Conservation (phyloP, 2,888 invertebrate species). For the Tenthredo mesomela region DNA sequence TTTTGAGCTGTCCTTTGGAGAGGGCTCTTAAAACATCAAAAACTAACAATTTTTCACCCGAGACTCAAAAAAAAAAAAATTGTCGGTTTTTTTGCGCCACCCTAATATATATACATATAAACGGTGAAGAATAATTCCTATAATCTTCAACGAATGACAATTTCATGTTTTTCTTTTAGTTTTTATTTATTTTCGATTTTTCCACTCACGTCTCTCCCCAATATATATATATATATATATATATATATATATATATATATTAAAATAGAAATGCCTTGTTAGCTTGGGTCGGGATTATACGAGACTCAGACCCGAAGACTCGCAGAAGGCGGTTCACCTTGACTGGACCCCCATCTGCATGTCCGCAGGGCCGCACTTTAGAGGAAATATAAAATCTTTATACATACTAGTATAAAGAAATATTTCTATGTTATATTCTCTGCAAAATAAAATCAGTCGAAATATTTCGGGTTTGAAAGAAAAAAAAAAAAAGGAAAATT, state of each 20-base stretch:
- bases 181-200: not conserved
- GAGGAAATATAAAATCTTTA: not conserved
- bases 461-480: too few species aligned
- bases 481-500: too few species aligned
- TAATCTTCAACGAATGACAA: not conserved
- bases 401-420: not conserved
- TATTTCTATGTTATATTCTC: not conserved
- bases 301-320: conserved; percentile 48
- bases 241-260: too few species aligned
- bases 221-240: too few species aligned
- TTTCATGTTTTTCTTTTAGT: not conserved
- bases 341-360: conserved; percentile 52
- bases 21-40: too few species aligned
- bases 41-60: too few species aligned
- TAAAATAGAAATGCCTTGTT: conserved; percentile 50
- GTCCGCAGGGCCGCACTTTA: conserved; percentile 49
- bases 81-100: too few species aligned
- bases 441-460: too few species aligned
- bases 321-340: conserved; percentile 52
- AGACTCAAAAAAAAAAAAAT: too few species aligned
- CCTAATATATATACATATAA: too few species aligned
- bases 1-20: too few species aligned
- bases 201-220: not conserved
- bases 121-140: not conserved
- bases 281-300: conserved; percentile 50